Evolutionary conservation across 2,888 invertebrate genomes (phyloP).

Genomic region (Diloba caeruleocephala): DNA sequence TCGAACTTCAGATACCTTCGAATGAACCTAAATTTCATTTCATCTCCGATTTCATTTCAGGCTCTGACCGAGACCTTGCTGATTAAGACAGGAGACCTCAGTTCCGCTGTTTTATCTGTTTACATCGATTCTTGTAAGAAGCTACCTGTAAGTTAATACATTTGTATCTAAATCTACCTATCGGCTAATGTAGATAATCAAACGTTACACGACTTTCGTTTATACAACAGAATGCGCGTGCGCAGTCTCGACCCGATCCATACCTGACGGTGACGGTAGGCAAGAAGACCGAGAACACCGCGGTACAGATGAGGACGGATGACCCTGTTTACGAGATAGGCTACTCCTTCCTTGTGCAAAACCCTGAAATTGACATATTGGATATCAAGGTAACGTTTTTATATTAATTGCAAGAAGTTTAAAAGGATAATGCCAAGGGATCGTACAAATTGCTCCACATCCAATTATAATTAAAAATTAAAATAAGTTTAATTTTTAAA

Average conservation of each 20-base stretch:
- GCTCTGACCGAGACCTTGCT: slow-evolving; percentile 93
- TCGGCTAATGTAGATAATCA: not conserved
- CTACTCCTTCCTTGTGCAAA: slow-evolving; percentile 96
- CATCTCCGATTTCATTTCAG: slow-evolving; percentile 76
- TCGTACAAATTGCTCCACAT: too few species aligned
- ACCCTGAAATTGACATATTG: slow-evolving; percentile 96
- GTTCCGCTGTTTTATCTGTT: slow-evolving; percentile 94
- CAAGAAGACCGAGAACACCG: slow-evolving; percentile 92
- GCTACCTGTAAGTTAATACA: slow-evolving; percentile 93
- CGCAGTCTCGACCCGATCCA: slow-evolving; percentile 94
- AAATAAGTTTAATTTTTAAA: too few species aligned
- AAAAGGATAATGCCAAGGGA: too few species aligned
- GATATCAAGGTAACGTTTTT: slow-evolving; percentile 93
- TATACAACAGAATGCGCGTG: slow-evolving; percentile 90
- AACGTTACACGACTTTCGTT: too few species aligned
- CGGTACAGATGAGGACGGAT: slow-evolving; percentile 93
- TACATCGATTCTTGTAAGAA: slow-evolving; percentile 97
- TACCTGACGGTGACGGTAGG: slow-evolving; percentile 94
- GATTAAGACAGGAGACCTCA: slow-evolving; percentile 92
- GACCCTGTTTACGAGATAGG: slow-evolving; percentile 98
- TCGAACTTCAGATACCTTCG: too few species aligned
- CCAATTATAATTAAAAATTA: too few species aligned
- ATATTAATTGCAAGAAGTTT: too few species aligned
- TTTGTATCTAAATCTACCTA: too few species aligned
- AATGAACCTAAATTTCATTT: too few species aligned